Evolutionary conservation across 2,797 vertebrate species (phyloP), one percentile per base, ranked within the genome.

Genomic region (Bucorvus abyssinicus): DNA sequence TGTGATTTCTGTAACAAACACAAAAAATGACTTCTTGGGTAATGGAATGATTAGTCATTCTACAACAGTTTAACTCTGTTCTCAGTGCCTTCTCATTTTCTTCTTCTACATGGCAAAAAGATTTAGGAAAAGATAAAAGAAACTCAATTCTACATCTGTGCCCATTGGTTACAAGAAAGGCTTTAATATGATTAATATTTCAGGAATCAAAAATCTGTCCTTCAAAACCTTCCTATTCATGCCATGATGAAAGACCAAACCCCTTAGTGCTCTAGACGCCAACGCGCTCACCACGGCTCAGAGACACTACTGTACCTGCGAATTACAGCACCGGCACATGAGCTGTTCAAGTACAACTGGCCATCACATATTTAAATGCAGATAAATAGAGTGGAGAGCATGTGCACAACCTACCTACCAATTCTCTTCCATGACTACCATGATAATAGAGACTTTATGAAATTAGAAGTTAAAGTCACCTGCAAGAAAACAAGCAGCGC

Each of bases 281-380:
- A 34, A 61, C 12, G 29, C 1, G 24, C 34, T 53, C 38, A 64
- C 29, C 19, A 3, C 38, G 40, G 44, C 42, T 49, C 45, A 40
- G 44, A 59, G 30, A 63, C 2, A 1, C 32, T 42, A 10, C 71
- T 36, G 15, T 24, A 64, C 4, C 26, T 59, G 57, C 44, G 30
- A 3, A 29, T 44, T n/a, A 49, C 9, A 24, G 60, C 50, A 73
- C 0, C 2, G 6, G 30, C 24, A 67, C 2, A 1, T 14, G 10
- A 57, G 22, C 53, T 59, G 12, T 2, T 29, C 2, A 21, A 23
- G 23, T 16, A 27, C 0, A 0, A 50, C 49, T 83, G 50, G 17
- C 45, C 14, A 1, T 30, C 45, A 45, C 4, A 3, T 13, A 40
- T 34, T 63, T 55, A 57, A 40, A 44, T 49, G 30, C 34, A 60